Percentiles rank a stretch among this genome's conserved stretches.
Conservation (phyloP, 2,797 vertebrate species). For the Platyrinchus mystaceus region DNA sequence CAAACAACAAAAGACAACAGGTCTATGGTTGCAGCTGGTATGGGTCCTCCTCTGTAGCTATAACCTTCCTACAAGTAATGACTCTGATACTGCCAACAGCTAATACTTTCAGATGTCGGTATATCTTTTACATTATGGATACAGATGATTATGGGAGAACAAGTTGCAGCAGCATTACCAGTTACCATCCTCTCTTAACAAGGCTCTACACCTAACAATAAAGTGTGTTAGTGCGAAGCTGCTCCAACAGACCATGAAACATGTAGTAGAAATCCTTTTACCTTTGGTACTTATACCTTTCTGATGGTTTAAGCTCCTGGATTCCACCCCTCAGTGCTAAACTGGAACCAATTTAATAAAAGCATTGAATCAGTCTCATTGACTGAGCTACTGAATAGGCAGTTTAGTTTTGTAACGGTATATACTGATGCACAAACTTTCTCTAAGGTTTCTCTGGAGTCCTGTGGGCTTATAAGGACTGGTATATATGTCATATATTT, state of each 20-base stretch:
- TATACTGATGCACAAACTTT: not conserved
- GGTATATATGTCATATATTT: not conserved
- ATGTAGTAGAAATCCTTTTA: not conserved
- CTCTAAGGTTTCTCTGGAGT: not conserved
- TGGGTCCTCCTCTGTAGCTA: not conserved
- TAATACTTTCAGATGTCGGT: not conserved
- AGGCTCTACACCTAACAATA: not conserved
- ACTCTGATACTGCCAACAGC: not conserved
- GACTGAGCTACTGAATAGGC: not conserved
- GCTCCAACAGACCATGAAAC: not conserved
- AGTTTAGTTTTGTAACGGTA: not conserved
- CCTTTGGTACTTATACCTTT: not conserved
- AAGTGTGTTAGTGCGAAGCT: not conserved
- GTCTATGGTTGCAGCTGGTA: not conserved
- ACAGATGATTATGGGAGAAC: not conserved
- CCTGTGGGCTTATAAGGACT: not conserved
- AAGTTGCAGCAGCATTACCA: not conserved
- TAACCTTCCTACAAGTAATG: not conserved
- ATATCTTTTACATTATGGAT: accelerated
- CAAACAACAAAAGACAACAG: not conserved
- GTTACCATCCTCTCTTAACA: not conserved
- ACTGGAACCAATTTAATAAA: not conserved
- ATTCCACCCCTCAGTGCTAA: accelerated
- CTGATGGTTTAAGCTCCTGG: not conserved
- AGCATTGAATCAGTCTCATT: not conserved